Evolutionary conservation across 1,140 invertebrate species (phyloP).

Genomic region (Chironomus tepperi): DNA sequence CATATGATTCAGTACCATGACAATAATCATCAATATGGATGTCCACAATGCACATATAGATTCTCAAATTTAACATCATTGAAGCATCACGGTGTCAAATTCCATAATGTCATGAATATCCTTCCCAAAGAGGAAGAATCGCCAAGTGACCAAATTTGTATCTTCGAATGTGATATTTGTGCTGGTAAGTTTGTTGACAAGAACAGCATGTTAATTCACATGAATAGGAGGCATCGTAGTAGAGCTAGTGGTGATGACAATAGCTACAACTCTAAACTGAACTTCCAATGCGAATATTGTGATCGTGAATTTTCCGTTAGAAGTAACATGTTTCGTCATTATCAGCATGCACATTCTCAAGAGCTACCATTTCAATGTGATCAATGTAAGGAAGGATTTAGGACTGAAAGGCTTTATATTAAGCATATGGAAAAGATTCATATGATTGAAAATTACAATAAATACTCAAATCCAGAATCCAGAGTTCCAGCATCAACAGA

Average conservation of each 20-base stretch:
- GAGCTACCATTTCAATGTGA: background rate
- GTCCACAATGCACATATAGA: background rate
- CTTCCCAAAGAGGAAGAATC: background rate
- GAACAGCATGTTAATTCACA: background rate
- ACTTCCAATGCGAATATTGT: background rate
- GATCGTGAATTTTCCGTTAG: background rate
- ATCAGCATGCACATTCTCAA: background rate
- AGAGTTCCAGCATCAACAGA: background rate
- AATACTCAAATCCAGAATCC: background rate
- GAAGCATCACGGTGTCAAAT: background rate
- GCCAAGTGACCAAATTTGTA: background rate
- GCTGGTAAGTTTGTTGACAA: background rate
- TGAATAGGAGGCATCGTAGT: background rate
- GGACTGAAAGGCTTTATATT: background rate
- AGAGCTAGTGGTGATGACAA: background rate
- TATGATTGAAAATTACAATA: background rate
- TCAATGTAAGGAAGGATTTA: background rate
- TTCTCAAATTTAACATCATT: background rate
- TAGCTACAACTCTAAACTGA: background rate
- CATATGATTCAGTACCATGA: background rate
- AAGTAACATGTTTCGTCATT: background rate
- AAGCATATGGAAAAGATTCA: background rate
- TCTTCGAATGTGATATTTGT: background rate
- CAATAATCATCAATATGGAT: background rate
- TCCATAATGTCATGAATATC: background rate